A percentile compares a stretch with the other conserved stretches of the same genome.
phyloP scores from a whole-genome alignment of 2,888 invertebrate genomes.

The Sphaeridia pumilis region DNA sequence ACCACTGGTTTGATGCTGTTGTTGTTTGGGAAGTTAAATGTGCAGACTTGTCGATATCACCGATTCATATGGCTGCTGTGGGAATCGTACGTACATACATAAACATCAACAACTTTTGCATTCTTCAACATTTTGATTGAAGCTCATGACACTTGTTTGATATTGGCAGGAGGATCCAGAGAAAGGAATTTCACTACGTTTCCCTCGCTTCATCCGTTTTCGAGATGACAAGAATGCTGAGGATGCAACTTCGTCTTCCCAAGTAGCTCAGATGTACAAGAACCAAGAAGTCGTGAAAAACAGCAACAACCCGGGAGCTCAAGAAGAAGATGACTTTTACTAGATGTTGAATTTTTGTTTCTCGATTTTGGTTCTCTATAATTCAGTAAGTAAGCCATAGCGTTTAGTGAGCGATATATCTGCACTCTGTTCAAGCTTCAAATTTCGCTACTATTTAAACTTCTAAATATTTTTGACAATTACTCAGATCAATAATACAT shows the following conservation, averaged over 20 bases:
- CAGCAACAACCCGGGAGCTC: conserved; percentile 41
- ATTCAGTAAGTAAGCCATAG: no score
- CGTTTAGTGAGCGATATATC: no score
- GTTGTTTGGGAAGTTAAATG: conserved; percentile 95
- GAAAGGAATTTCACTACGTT: conserved; percentile 87
- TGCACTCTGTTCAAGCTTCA: no score
- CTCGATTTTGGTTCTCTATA: neutral
- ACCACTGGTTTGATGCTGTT: conserved; percentile 77
- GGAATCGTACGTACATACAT: conserved; percentile 54
- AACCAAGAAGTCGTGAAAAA: conserved; percentile 84
- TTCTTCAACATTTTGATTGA: neutral
- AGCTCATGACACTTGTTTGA: neutral
- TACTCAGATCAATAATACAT: no score
- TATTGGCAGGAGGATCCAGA: conserved; percentile 59
- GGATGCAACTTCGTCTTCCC: conserved; percentile 78
- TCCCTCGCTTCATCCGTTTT: conserved; percentile 81
- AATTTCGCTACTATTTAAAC: no score
- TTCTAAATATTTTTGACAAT: no score
- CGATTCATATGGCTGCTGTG: conserved; percentile 77
- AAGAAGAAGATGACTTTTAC: conserved; percentile 47
- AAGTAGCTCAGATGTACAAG: conserved; percentile 80
- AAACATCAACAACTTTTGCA: neutral
- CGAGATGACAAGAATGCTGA: conserved; percentile 87
- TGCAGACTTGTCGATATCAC: conserved; percentile 93
- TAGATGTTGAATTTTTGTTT: conserved; percentile 36